phyloP scores from a whole-genome alignment of 2,113 vertebrate genomes.

The Elaphurus davidianus region DNA sequence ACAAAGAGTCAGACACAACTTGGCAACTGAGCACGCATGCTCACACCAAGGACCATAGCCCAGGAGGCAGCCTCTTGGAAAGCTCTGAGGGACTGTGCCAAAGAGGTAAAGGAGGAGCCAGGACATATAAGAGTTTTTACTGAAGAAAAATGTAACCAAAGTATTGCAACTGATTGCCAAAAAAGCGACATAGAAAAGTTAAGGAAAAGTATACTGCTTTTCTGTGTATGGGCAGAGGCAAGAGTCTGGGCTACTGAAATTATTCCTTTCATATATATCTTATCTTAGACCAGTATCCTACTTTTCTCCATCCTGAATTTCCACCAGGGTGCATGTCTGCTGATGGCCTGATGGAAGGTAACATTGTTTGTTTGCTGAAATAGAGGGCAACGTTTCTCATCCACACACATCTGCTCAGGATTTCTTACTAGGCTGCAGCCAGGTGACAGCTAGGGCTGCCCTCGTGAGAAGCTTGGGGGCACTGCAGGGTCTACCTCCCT shows the following conservation, averaged over 20 bases:
- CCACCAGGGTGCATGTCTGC: background rate
- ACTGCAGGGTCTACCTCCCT: accelerated
- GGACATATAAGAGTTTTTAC: background rate
- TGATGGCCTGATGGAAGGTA: background rate
- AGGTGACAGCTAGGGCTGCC: accelerated
- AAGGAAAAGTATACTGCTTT: background rate
- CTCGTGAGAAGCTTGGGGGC: accelerated
- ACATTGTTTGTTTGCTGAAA: background rate
- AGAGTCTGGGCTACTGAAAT: background rate
- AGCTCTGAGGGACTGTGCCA: too few species aligned
- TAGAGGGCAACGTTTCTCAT: background rate
- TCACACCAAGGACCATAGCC: background rate
- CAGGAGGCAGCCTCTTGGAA: background rate
- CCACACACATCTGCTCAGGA: background rate
- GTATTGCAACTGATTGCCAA: background rate
- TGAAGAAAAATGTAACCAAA: background rate
- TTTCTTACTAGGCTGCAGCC: background rate
- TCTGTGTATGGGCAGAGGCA: background rate
- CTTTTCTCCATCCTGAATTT: background rate
- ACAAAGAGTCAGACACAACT: background rate
- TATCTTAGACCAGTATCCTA: background rate
- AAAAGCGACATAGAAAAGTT: background rate
- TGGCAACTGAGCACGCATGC: background rate
- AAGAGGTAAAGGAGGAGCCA: background rate
- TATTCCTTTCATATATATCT: background rate